These are phyloP conservation scores for Catagonus wagneri DNA, from an alignment of 2,113 vertebrate genomes.

Conservation along the genomic window DNA sequence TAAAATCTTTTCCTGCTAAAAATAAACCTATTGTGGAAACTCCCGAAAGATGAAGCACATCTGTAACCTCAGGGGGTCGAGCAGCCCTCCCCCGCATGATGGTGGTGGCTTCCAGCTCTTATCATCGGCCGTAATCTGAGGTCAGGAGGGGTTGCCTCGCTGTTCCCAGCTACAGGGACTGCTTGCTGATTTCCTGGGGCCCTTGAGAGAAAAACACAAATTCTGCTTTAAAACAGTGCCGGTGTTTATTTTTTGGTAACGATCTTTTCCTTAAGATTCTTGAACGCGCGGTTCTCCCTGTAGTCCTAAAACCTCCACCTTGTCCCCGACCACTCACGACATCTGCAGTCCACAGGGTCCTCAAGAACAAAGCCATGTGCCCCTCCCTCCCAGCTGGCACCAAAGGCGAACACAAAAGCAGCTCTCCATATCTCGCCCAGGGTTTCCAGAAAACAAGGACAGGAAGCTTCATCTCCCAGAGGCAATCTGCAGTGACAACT, in stretches of 20 bases:
- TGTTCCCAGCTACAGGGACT: constrained; percentile 4
- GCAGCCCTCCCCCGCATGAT: fast-evolving
- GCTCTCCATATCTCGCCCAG: not conserved
- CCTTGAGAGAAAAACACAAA: constrained; percentile 25
- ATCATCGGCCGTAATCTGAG: constrained; percentile 78
- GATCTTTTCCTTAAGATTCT: constrained; percentile 45
- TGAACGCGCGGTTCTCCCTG: not conserved
- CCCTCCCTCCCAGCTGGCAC: not conserved
- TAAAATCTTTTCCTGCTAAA: constrained; percentile 73
- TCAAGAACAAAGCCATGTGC: not conserved
- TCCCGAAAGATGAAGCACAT: not conserved
- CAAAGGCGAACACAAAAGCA: not conserved
- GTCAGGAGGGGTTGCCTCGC: constrained; percentile 75
- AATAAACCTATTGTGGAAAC: constrained; percentile 70
- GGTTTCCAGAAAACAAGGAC: not conserved
- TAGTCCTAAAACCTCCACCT: not conserved
- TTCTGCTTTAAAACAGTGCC: not conserved
- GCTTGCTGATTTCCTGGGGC: constrained; percentile 57
- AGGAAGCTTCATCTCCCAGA: not conserved
- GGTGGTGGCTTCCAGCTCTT: constrained; percentile 59
- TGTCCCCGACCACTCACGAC: not conserved
- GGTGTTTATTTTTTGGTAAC: constrained; percentile 56
- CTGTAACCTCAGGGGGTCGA: constrained; percentile 5
- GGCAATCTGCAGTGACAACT: not conserved
- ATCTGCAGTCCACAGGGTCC: not conserved